Percentiles rank a stretch among this genome's conserved stretches.
Conservation (phyloP, 2,888 invertebrate species). For the Tipula confusa region DNA sequence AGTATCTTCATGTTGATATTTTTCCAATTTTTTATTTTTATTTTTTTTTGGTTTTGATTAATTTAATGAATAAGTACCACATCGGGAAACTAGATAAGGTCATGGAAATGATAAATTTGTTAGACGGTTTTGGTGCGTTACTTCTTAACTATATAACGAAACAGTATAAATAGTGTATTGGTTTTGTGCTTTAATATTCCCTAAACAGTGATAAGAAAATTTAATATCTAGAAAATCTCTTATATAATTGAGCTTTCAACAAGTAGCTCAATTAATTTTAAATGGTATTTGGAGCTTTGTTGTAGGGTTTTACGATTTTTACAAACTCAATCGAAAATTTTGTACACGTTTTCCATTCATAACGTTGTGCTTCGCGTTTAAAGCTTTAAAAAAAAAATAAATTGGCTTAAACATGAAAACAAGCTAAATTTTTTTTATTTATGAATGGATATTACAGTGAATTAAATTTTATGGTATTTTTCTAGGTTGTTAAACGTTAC, state of each 20-base stretch:
- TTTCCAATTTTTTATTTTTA: not conserved
- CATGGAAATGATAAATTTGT: not conserved
- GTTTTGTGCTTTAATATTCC: not conserved
- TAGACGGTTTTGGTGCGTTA: not conserved
- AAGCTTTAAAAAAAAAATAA: no score
- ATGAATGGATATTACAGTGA: no score
- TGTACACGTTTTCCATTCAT: not conserved
- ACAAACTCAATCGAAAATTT: not conserved
- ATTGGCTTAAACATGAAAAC: no score
- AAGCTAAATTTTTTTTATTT: no score
- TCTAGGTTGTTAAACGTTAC: no score
- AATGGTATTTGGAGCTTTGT: not conserved
- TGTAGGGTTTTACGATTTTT: not conserved
- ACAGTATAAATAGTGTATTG: not conserved
- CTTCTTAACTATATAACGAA: not conserved
- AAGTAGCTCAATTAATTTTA: not conserved
- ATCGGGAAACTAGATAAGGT: not conserved
- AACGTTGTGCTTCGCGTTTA: not conserved
- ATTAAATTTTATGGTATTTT: no score
- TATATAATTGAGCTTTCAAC: slow-evolving; percentile 7
- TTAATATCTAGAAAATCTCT: not conserved
- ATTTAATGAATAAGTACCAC: not conserved
- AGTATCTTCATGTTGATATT: not conserved
- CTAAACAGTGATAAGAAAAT: not conserved
- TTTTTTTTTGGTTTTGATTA: not conserved